Percentiles rank a stretch among this genome's conserved stretches.
phyloP scores from a whole-genome alignment of 2,797 vertebrate species.

The Lagocephalus sceleratus region DNA sequence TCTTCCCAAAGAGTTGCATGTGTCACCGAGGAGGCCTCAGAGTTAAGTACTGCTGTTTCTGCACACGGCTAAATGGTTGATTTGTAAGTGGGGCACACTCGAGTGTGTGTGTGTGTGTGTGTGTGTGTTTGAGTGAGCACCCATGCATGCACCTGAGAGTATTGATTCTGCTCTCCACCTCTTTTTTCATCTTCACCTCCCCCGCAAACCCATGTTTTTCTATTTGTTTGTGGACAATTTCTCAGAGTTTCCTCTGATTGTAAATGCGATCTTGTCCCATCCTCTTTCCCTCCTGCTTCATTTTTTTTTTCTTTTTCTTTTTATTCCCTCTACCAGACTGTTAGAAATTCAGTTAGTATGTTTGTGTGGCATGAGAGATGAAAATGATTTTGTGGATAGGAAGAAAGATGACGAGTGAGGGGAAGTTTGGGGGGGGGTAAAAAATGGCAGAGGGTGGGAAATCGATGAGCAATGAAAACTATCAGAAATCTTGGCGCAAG shows the following conservation, averaged over 20 bases:
- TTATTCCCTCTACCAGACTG: slow-evolving; percentile 34
- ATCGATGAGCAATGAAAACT: slow-evolving; percentile 80
- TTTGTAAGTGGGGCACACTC: slow-evolving; percentile 35
- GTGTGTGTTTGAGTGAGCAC: background rate
- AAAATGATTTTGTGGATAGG: slow-evolving; percentile 71
- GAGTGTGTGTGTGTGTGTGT: slow-evolving; percentile 10
- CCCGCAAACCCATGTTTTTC: slow-evolving; percentile 59
- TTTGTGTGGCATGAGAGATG: slow-evolving; percentile 71
- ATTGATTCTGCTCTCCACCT: slow-evolving; percentile 55
- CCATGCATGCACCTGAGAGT: slow-evolving; percentile 8
- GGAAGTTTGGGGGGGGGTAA: slow-evolving; percentile 49
- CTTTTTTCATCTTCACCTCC: slow-evolving; percentile 61
- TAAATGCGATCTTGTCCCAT: slow-evolving; percentile 67
- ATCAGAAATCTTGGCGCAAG: slow-evolving; percentile 78
- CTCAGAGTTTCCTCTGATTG: slow-evolving; percentile 63
- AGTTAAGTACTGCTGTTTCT: slow-evolving; percentile 40
- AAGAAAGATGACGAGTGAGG: slow-evolving; percentile 61
- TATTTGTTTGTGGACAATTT: slow-evolving; percentile 66
- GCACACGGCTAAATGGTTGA: slow-evolving; percentile 50
- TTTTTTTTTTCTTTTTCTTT: slow-evolving; percentile 15
- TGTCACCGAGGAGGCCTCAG: slow-evolving; percentile 34
- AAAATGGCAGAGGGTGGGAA: slow-evolving; percentile 68
- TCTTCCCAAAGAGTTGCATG: slow-evolving; percentile 24
- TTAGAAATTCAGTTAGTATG: slow-evolving; percentile 72
- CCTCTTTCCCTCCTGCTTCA: slow-evolving; percentile 29